Base-by-base conservation (phyloP, 2,888 invertebrate species). In the Phortica okadai region DNA sequence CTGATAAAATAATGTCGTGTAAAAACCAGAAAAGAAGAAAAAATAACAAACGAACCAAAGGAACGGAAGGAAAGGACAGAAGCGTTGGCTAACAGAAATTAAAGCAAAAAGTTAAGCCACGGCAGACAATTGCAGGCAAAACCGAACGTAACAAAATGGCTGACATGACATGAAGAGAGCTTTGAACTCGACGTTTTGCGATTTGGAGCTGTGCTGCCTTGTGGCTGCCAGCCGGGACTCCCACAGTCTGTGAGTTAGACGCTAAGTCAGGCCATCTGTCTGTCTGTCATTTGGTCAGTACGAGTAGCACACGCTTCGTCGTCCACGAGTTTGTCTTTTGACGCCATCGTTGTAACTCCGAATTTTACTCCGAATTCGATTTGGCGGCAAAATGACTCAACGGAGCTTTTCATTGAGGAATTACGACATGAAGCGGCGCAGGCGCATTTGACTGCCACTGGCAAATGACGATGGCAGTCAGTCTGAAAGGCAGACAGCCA, bases 321-420 rank as follows among this genome's bases (percentile, higher is more conserved):
- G 33, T 33, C 2, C 33, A 33, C 33, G 33, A 33, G 33, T 2
- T 33, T 33, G 50, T 8, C 50, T 50, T 50, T 50, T 14, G 50
- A 5, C 14, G 25, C 56, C 7, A 56, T 14, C 62, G 62, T 21
- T 42, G 41, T n/a, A 16, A 72, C 59, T 67, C 69, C 50, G 56
- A 62, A 74, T 25, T 16, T 66, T 14, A 74, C 16, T 67, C 74
- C 74, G 74, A 74, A 74, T 14, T 10, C 1, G 33, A 62, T 56
- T 82, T 83, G 85, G 82, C 86, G 80, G 82, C 79, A 83, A 79
- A 78, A 75, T 50, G 59, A 59, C 41, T 69, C 77, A 59, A 74
- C 79, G 77, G 83, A 84, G 86, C 83, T 83, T 84, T 85, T 85
- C 85, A 85, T 85, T 85, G 85, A 85, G 84, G 82, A 87, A 85